Percentiles rank a stretch among this genome's conserved stretches.
Evolutionary conservation across 2,888 invertebrate genomes (phyloP).

Genomic region (Melanchra persicariae): DNA sequence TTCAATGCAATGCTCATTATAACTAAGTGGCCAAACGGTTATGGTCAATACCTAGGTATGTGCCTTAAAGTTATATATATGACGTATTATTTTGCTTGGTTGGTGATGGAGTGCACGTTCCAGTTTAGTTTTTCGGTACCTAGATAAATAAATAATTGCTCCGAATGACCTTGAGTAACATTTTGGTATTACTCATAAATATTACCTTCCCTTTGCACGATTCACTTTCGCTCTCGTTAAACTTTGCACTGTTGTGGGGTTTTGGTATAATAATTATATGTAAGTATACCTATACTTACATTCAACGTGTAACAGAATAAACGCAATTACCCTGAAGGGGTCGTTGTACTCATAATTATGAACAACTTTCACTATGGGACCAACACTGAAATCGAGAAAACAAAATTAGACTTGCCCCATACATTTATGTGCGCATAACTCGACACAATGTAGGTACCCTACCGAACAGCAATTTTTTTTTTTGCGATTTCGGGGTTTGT

Average conservation of each 20-base stretch:
- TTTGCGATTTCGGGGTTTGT: no score
- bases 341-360: no score
- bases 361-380: no score
- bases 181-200: conserved; percentile 13
- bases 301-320: no score
- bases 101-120: background rate
- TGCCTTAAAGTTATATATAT: conserved; percentile 8
- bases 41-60: background rate
- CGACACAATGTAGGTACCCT: no score
- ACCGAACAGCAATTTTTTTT: no score
- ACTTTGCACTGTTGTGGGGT: background rate
- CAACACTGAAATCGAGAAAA: no score
- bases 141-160: conserved; percentile 4
- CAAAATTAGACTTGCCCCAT: no score
- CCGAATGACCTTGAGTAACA: conserved; percentile 10
- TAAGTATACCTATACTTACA: no score
- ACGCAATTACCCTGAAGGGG: no score
- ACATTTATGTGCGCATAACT: no score
- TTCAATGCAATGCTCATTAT: background rate
- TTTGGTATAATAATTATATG: background rate
- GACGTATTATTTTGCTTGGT: no score
- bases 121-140: background rate
- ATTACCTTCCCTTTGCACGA: conserved; percentile 4
- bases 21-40: background rate
- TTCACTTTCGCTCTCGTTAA: conserved; percentile 18